Conservation (phyloP, 2,888 invertebrate genomes). For the Tipula unca region DNA sequence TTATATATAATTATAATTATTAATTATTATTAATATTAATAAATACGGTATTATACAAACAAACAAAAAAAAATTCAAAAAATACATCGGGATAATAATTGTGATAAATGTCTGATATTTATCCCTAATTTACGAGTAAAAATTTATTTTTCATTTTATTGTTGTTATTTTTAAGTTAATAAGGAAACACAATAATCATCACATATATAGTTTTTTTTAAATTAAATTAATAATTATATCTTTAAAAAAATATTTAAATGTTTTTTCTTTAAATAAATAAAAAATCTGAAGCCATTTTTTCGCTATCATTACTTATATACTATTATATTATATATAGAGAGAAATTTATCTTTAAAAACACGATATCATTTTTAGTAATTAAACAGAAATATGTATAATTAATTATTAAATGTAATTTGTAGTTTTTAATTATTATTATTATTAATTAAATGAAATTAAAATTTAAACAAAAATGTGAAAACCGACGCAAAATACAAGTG, state of each 20-base stretch:
- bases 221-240: neutral
- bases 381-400: neutral
- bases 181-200: neutral
- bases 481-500: neutral
- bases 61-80: neutral
- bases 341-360: neutral
- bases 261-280: neutral
- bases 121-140: neutral
- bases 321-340: neutral
- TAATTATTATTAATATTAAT: neutral
- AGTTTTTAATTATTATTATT: neutral
- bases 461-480: neutral
- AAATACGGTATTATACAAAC: neutral
- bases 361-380: conserved; percentile 8
- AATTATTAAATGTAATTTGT: conserved; percentile 8
- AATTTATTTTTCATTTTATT: neutral
- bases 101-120: conserved; percentile 14
- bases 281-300: neutral
- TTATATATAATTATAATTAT: conserved; percentile 2
- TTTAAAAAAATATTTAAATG: conserved; percentile 2
- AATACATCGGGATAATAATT: conserved; percentile 4
- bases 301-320: neutral
- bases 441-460: neutral
- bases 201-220: neutral
- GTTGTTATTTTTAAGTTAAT: neutral